Conservation (phyloP, 1,140 invertebrate species). For the Brachionus angularis region DNA sequence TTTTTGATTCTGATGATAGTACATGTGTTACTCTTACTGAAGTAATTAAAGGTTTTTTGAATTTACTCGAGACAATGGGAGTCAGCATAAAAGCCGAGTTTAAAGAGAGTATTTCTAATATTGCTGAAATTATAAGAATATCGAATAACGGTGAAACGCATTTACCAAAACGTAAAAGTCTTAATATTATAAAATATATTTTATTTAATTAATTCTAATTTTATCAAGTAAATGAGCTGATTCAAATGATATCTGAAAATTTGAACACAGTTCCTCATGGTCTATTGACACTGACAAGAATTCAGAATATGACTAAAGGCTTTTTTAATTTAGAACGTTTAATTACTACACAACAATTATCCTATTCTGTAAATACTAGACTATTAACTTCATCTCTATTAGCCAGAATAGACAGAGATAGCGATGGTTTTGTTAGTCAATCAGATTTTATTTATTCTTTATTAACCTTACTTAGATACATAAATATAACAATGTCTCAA, state of each 20-base stretch:
- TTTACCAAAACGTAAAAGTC: constrained; percentile 28
- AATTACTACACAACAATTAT: constrained; percentile 19
- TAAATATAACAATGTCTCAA: constrained; percentile 12
- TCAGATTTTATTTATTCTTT: constrained; percentile 8
- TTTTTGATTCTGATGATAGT: constrained; percentile 12
- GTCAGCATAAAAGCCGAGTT: constrained; percentile 27
- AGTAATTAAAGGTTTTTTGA: constrained; percentile 6
- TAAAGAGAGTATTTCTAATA: constrained; percentile 30
- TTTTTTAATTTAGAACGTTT: constrained; percentile 35
- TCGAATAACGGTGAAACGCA: constrained; percentile 19
- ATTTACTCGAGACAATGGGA: constrained; percentile 16
- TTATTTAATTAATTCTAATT: not conserved
- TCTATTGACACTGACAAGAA: not conserved
- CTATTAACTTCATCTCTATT: not conserved
- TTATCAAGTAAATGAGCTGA: not conserved
- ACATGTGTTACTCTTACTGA: not conserved
- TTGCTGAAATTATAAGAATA: constrained; percentile 34
- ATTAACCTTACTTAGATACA: not conserved
- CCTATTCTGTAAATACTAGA: constrained; percentile 20
- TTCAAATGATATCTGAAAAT: not conserved
- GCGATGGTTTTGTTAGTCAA: constrained; percentile 28
- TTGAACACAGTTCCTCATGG: constrained; percentile 26
- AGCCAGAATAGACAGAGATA: constrained; percentile 6
- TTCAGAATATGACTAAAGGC: constrained; percentile 22
- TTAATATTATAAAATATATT: not conserved